phyloP scores from a whole-genome alignment of 2,888 invertebrate species.

The Drosophila ezoana region DNA sequence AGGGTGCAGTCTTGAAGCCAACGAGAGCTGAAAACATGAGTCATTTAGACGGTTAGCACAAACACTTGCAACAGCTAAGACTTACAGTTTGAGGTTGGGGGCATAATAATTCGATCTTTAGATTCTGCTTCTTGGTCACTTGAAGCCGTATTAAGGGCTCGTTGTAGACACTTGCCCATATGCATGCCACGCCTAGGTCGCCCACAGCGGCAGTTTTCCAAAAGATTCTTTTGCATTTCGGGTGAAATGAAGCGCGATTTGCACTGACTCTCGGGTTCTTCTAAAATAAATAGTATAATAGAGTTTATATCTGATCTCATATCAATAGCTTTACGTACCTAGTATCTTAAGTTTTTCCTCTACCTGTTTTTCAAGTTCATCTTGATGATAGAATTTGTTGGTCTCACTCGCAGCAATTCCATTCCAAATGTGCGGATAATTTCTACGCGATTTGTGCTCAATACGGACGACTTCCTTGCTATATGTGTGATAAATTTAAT shows the following conservation, averaged over 20 bases:
- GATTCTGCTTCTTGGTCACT: not conserved
- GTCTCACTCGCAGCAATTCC: conserved; percentile 64
- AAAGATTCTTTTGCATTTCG: conserved; percentile 80
- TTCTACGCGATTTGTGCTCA: conserved; percentile 80
- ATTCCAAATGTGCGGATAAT: conserved; percentile 79
- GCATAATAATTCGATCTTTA: conserved; percentile 40
- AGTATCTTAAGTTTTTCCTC: conserved; percentile 46
- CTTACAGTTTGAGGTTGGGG: conserved; percentile 82
- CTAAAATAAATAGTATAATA: conserved; percentile 34
- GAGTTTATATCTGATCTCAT: not conserved
- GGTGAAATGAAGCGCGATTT: conserved; percentile 81
- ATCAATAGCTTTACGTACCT: conserved; percentile 20
- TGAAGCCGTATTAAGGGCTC: conserved; percentile 68
- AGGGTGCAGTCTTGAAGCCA: conserved; percentile 73
- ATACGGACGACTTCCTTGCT: conserved; percentile 85
- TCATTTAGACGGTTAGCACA: not conserved
- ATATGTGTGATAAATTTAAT: not conserved
- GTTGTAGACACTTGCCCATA: conserved; percentile 83
- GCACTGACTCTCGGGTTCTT: conserved; percentile 73
- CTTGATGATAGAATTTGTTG: conserved; percentile 82
- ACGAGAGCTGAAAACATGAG: conserved; percentile 68
- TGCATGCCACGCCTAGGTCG: conserved; percentile 78
- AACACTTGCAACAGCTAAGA: not conserved
- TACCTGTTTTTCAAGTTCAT: conserved; percentile 71
- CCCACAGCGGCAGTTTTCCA: conserved; percentile 83